phyloP scores from a whole-genome alignment of 2,888 invertebrate species.

The Oxycera nigricornis region DNA sequence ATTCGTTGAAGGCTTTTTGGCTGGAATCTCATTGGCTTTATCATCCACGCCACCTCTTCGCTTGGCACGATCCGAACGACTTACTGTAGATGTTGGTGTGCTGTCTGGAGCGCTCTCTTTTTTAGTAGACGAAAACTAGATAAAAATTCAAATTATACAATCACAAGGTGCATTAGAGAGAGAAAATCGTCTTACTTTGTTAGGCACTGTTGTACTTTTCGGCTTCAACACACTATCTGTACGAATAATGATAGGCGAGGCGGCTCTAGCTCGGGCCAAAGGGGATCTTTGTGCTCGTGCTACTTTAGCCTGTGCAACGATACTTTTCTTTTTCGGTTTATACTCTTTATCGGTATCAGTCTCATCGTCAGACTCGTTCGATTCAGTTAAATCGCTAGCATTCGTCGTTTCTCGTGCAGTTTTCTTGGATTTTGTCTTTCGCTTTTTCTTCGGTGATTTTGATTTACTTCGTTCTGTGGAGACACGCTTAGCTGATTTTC shows the following conservation, averaged over 20 bases:
- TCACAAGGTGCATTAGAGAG: not conserved
- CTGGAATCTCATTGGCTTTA: constrained; percentile 45
- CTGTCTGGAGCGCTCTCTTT: not conserved
- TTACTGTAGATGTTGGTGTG: constrained; percentile 42
- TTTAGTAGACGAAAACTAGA: constrained; percentile 16
- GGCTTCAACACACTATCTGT: constrained; percentile 51
- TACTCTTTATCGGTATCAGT: constrained; percentile 49
- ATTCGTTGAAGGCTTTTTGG: constrained; percentile 50
- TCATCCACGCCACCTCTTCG: constrained; percentile 49
- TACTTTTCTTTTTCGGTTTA: constrained; percentile 52
- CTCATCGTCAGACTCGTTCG: constrained; percentile 48
- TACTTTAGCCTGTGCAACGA: constrained; percentile 41
- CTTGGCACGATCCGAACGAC: constrained; percentile 53
- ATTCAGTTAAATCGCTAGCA: constrained; percentile 49
- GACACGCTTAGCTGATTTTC: constrained; percentile 17
- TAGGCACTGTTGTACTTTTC: constrained; percentile 52
- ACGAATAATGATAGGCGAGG: constrained; percentile 53
- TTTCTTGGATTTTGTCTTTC: constrained; percentile 41
- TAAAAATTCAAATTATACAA: not conserved
- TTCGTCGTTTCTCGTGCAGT: constrained; percentile 42
- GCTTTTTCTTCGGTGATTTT: constrained; percentile 47
- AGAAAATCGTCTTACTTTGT: constrained; percentile 49
- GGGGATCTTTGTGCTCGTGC: constrained; percentile 54
- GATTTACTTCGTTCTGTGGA: constrained; percentile 10
- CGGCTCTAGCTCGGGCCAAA: constrained; percentile 54